Evolutionary conservation across 2,888 invertebrate species (phyloP).

Genomic region (Drosophila recens): DNA sequence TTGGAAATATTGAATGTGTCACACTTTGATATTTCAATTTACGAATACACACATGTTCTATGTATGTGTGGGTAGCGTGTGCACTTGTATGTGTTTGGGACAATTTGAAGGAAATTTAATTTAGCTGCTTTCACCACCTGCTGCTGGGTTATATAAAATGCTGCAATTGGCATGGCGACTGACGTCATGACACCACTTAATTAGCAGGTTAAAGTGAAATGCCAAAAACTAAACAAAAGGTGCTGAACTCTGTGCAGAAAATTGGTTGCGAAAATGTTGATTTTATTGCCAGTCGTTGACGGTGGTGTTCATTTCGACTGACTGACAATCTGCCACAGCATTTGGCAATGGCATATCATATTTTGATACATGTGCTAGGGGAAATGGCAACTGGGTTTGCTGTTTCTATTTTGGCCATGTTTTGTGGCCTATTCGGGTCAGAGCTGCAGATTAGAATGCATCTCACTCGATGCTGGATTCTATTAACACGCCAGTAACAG

Average conservation of each 20-base stretch:
- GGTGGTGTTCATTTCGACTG: constrained; percentile 2
- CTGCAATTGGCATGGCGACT: constrained; percentile 54
- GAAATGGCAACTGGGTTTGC: constrained; percentile 18
- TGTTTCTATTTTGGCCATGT: constrained; percentile 27
- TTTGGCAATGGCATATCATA: constrained; percentile 24
- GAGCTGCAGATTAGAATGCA: constrained; percentile 66
- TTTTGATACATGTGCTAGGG: constrained; percentile 59
- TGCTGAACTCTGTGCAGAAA: constrained; percentile 4
- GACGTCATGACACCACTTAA: constrained; percentile 54
- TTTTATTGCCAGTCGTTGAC: constrained; percentile 34
- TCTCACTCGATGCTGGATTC: constrained; percentile 50
- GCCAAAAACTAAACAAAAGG: constrained; percentile 9
- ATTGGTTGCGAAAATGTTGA: constrained; percentile 38
- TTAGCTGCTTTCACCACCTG: constrained; percentile 44
- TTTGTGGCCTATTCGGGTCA: constrained; percentile 30
- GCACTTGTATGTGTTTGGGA: constrained; percentile 10
- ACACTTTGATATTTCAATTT: constrained; percentile 26
- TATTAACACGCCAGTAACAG: constrained; percentile 66
- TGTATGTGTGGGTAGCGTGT: background rate
- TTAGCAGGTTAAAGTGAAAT: constrained; percentile 45
- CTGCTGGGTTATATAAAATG: constrained; percentile 16
- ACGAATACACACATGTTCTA: background rate
- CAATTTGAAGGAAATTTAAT: constrained; percentile 45
- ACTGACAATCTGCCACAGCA: background rate
- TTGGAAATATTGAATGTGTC: constrained; percentile 19